Base-by-base conservation (phyloP, 1,140 invertebrate genomes). In the Nylanderia fulva region DNA sequence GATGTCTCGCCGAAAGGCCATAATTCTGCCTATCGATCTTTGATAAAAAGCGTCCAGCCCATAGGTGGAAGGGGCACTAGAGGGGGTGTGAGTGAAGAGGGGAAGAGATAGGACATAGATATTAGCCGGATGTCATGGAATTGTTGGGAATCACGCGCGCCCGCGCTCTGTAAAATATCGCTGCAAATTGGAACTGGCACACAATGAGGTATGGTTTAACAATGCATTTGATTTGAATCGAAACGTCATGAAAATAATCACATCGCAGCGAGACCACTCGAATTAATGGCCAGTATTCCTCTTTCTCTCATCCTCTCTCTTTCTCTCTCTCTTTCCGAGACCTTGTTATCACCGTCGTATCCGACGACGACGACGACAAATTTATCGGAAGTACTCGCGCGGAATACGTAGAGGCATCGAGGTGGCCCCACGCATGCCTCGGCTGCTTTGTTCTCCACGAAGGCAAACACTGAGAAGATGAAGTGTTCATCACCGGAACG, bases 181-280 rank as follows among this genome's bases (percentile, higher is more conserved):
- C 85, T 91, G 91, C 54, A 86, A 91, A 92, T 91, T 92, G 91
- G 88, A 91, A 86, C 89, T 86, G 88, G 86, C 87, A 86, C 63
- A 92, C 91, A 92, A 92, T 92, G 92, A 91, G 87, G 82, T 29
- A 79, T 83, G 85, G 91, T 87, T 92, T 87, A 83, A 92, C 92
- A 92, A 92, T 92, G 92, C 91, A 87, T 92, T 91, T 90, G 92
- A 92, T 92, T 92, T 90, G 90, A 92, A 92, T 92, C 86, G 90
- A 91, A 91, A 92, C 91, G 91, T 92, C 92, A 92, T 91, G 92
- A 92, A 92, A 92, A 92, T 92, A 92, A 92, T 92, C 91, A 92
- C 90, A 92, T 92, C 90, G 88, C 13, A 60, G n/a, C 56, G 63
- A 27, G 48, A 82, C 77, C 77, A 82, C 66, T 82, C 52, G 77